Percentiles rank a stretch among this genome's conserved stretches.
phyloP scores from a whole-genome alignment of 2,113 vertebrate genomes.

The Epinephelus lanceolatus region DNA sequence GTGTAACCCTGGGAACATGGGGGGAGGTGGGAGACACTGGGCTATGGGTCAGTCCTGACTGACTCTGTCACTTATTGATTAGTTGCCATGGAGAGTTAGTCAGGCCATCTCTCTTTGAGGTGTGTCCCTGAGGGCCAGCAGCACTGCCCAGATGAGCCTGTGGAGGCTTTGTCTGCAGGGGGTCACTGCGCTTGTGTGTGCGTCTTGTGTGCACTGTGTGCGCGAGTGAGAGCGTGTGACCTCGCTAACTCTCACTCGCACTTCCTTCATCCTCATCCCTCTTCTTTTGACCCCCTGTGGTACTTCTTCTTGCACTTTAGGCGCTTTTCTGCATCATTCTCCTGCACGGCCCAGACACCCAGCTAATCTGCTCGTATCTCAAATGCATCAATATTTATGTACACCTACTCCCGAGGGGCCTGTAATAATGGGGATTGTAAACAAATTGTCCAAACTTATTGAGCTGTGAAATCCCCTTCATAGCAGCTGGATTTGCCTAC shows the following conservation, averaged over 20 bases:
- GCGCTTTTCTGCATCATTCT: conserved; percentile 7
- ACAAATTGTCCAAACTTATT: conserved; percentile 80
- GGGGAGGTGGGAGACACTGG: conserved; percentile 64
- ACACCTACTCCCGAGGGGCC: conserved; percentile 58
- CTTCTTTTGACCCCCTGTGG: conserved; percentile 44
- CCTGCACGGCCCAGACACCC: background rate
- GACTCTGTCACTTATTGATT: conserved; percentile 95
- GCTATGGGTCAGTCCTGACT: conserved; percentile 84
- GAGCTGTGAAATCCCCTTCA: conserved; percentile 78
- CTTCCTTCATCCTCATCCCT: conserved; percentile 59
- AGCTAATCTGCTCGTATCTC: conserved; percentile 58
- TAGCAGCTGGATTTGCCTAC: conserved; percentile 61
- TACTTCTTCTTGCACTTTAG: conserved; percentile 54
- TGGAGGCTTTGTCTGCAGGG: conserved; percentile 80
- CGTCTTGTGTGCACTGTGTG: conserved; percentile 20
- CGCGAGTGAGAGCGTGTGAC: conserved; percentile 51
- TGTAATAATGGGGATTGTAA: conserved; percentile 75
- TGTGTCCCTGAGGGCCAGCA: conserved; percentile 89
- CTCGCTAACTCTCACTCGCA: conserved; percentile 68
- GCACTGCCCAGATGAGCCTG: conserved; percentile 87
- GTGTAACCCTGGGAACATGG: conserved; percentile 78
- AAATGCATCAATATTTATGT: conserved; percentile 68
- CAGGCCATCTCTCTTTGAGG: conserved; percentile 90
- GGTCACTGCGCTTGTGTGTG: conserved; percentile 47
- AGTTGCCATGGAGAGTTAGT: conserved; percentile 95